Conservation (phyloP, 2,888 invertebrate genomes). For the Drosophila austrosaltans region DNA sequence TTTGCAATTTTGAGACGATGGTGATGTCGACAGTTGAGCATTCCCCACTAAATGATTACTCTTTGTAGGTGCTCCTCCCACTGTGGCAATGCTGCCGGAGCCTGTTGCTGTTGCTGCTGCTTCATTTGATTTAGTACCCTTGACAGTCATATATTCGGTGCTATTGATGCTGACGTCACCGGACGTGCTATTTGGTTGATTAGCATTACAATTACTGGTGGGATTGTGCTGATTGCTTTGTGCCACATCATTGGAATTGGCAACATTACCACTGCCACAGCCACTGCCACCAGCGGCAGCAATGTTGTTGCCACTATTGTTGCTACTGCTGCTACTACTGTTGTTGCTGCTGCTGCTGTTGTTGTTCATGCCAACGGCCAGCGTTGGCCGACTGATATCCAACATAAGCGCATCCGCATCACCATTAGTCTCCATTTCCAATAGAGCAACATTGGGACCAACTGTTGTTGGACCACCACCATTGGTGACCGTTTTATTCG, state of each 20-base stretch:
- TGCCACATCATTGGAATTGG: conserved; percentile 10
- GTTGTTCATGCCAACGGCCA: conserved; percentile 25
- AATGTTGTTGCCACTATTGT: conserved; percentile 27
- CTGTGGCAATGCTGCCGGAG: conserved; percentile 11
- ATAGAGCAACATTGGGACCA: conserved; percentile 12
- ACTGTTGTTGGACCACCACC: conserved; percentile 31
- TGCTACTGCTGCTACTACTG: conserved; percentile 23
- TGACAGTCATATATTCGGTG: conserved; percentile 42
- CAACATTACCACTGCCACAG: conserved; percentile 32
- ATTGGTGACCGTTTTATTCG: conserved; percentile 32
- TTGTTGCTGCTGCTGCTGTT: conserved; percentile 31
- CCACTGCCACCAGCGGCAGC: conserved; percentile 34
- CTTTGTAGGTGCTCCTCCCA: conserved; percentile 14
- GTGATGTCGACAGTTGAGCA: conserved; percentile 35
- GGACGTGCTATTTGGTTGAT: conserved; percentile 42
- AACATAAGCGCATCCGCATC: conserved; percentile 35
- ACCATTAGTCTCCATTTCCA: conserved; percentile 48
- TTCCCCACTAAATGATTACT: conserved; percentile 45
- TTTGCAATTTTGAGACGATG: conserved; percentile 52
- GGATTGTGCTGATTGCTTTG: conserved; percentile 38
- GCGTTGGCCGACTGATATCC: conserved; percentile 38
- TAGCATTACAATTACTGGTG: conserved; percentile 38
- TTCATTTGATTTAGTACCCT: conserved; percentile 49
- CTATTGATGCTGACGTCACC: conserved; percentile 17
- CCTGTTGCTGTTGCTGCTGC: conserved; percentile 32